Conservation (phyloP, 1,140 invertebrate species). For the Hylyphantes graminicola region DNA sequence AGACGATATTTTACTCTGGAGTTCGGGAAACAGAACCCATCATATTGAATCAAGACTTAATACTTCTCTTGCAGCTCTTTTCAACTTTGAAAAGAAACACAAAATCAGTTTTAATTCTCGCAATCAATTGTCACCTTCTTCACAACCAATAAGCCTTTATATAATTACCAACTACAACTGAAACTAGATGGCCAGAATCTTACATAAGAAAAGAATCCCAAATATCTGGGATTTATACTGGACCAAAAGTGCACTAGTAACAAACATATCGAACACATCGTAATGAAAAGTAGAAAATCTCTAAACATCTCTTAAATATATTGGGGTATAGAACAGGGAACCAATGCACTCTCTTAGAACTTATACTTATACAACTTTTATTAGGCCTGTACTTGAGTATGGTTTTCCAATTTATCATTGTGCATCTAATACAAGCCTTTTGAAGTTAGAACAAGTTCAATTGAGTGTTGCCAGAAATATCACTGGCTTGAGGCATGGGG, state of each 20-base stretch:
- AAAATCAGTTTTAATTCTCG: slow-evolving; percentile 9
- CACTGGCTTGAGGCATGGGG: too few relatives aligned
- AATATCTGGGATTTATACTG: not conserved
- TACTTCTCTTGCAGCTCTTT: not conserved
- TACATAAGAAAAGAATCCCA: not conserved
- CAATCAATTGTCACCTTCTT: slow-evolving; percentile 6
- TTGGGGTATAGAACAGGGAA: not conserved
- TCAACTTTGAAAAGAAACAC: not conserved
- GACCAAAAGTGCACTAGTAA: not conserved
- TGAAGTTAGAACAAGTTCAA: too few relatives aligned
- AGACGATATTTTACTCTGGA: slow-evolving; percentile 17
- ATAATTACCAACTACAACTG: slow-evolving; percentile 3
- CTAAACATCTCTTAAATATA: not conserved
- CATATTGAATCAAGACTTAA: slow-evolving; percentile 10
- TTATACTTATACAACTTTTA: not conserved
- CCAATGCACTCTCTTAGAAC: not conserved
- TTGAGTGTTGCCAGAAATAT: too few relatives aligned
- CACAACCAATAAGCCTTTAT: slow-evolving; percentile 8
- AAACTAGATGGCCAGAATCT: not conserved
- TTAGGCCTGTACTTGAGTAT: not conserved
- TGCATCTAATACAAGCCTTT: too few relatives aligned
- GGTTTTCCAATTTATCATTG: too few relatives aligned
- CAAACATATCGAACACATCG: not conserved
- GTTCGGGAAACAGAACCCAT: not conserved
- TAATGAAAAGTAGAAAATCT: not conserved